Percentiles rank a stretch among this genome's conserved stretches.
Conservation (phyloP, 2,797 vertebrate genomes). For the Florisuga fusca region DNA sequence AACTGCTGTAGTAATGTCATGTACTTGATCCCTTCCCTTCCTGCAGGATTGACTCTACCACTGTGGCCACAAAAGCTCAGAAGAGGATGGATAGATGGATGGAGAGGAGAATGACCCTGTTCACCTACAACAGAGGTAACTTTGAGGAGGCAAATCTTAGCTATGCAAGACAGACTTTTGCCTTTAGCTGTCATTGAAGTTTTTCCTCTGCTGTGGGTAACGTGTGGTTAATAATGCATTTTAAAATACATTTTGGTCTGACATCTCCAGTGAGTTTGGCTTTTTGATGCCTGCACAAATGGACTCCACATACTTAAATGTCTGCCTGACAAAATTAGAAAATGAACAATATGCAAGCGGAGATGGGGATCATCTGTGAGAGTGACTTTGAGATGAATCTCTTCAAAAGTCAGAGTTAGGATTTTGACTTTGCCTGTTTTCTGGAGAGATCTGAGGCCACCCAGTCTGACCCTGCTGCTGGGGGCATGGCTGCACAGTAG, state of each 20-base stretch:
- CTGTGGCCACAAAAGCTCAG: neutral
- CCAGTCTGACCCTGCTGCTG: neutral
- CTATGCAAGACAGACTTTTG: neutral
- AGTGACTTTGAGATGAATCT: neutral
- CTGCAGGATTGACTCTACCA: neutral
- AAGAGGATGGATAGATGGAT: neutral
- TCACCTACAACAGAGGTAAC: neutral
- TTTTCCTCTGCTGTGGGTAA: neutral
- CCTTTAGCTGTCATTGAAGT: neutral
- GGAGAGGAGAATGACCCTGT: neutral
- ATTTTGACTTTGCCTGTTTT: neutral
- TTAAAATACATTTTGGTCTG: neutral
- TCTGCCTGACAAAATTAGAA: neutral
- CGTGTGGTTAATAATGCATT: neutral
- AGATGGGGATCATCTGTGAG: neutral
- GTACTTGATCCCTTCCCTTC: neutral
- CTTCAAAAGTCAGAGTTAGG: neutral
- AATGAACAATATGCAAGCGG: fast-evolving
- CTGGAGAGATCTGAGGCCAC: neutral
- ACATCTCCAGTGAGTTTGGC: neutral
- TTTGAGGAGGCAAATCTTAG: neutral
- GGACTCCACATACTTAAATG: neutral
- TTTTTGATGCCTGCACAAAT: neutral
- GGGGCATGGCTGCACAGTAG: neutral
- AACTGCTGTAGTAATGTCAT: neutral